Conservation (phyloP, 2,888 invertebrate genomes). For the Keiferia lycopersicella region DNA sequence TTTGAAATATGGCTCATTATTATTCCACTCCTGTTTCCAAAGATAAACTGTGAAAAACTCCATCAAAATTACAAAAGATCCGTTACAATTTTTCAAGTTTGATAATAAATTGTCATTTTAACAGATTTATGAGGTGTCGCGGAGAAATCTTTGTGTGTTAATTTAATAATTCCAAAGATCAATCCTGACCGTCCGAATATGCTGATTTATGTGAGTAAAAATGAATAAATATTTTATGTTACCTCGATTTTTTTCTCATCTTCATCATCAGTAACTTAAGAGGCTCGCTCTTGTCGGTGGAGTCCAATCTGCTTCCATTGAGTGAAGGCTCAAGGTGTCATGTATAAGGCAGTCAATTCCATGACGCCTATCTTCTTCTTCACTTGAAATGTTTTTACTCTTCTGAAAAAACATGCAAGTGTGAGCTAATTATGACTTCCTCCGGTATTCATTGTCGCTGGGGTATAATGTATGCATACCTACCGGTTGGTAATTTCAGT, state of each 20-base stretch:
- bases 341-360: no score
- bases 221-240: background rate
- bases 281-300: no score
- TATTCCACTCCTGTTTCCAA: conserved; percentile 11
- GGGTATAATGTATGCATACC: conserved; percentile 40
- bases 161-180: conserved; percentile 38
- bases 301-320: no score
- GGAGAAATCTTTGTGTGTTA: conserved; percentile 42
- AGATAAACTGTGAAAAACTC: conserved; percentile 9
- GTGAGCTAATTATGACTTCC: background rate
- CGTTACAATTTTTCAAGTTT: conserved; percentile 10
- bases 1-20: conserved; percentile 1
- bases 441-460: background rate
- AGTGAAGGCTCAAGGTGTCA: no score
- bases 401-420: background rate
- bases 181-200: background rate
- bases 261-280: no score
- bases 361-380: no score
- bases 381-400: no score
- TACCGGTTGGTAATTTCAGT: conserved; percentile 69
- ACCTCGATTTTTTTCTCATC: no score
- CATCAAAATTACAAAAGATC: conserved; percentile 20
- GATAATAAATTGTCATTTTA: conserved; percentile 24
- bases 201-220: background rate
- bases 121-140: conserved; percentile 43